phyloP scores from a whole-genome alignment of 1,140 invertebrate species.

The Diachasmimorpha longicaudata region DNA sequence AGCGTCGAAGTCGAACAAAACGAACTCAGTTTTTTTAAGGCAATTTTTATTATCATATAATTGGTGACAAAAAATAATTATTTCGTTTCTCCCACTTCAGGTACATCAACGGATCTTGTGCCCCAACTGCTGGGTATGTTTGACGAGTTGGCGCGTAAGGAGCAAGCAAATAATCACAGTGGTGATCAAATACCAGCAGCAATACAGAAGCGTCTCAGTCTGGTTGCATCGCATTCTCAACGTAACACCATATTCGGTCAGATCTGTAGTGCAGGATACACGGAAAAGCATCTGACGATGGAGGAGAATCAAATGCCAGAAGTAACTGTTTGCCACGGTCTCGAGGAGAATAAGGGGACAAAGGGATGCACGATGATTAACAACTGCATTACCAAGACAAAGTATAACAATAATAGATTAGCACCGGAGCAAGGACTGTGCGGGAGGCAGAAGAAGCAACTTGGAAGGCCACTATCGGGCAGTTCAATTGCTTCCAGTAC shows the following conservation, averaged over 20 bases:
- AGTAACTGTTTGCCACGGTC: conserved; percentile 22
- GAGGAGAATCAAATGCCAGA: background rate
- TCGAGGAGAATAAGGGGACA: background rate
- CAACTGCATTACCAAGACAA: background rate
- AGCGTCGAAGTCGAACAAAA: no score
- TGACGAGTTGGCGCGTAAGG: conserved; percentile 67
- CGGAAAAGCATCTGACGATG: background rate
- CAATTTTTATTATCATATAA: no score
- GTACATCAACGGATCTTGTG: conserved; percentile 70
- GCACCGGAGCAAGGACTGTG: conserved; percentile 29
- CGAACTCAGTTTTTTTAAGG: no score
- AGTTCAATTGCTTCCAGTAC: conserved; percentile 83
- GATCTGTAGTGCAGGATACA: conserved; percentile 30
- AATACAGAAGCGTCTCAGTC: conserved; percentile 55
- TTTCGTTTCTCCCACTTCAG: conserved; percentile 39
- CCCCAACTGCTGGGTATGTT: conserved; percentile 72
- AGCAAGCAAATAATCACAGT: conserved; percentile 39
- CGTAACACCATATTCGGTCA: conserved; percentile 53
- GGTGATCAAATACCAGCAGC: conserved; percentile 42
- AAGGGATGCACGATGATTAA: conserved; percentile 19
- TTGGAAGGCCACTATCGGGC: conserved; percentile 73
- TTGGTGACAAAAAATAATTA: no score
- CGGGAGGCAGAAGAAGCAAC: conserved; percentile 37
- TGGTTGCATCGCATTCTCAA: conserved; percentile 45
- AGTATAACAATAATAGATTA: conserved; percentile 2